Percentiles rank a stretch among this genome's conserved stretches.
Evolutionary conservation across 2,888 invertebrate species (phyloP).

Genomic region (Argynnis bischoffii): DNA sequence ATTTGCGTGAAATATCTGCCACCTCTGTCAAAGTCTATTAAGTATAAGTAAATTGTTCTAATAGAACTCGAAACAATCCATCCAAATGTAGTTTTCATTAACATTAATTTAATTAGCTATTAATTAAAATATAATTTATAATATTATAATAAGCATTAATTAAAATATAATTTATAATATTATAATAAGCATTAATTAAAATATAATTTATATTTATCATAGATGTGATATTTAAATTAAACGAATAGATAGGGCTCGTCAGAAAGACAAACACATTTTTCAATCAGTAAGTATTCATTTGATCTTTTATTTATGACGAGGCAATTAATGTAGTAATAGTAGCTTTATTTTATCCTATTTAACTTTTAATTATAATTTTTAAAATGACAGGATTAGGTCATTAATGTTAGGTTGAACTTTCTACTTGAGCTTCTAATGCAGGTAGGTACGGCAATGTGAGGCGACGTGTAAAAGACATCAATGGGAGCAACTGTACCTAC

Average conservation of each 20-base stretch:
- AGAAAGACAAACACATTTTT: too few species aligned
- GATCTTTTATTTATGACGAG: too few species aligned
- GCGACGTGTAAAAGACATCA: conserved; percentile 39
- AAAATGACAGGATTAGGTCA: too few species aligned
- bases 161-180: neutral
- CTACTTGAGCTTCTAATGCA: neutral
- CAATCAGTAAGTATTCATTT: too few species aligned
- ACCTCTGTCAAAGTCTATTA: too few species aligned
- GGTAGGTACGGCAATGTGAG: neutral
- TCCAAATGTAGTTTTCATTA: neutral
- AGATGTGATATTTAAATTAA: neutral
- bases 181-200: neutral
- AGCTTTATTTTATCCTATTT: too few species aligned
- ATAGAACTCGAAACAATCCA: neutral
- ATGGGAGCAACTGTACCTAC: conserved; percentile 26
- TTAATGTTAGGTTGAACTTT: too few species aligned
- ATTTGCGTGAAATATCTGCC: too few species aligned
- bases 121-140: neutral
- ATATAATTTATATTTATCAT: conserved; percentile 8
- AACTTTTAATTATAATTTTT: too few species aligned
- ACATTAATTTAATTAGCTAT: neutral
- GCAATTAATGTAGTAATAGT: too few species aligned
- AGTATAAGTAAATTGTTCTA: neutral
- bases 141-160: neutral
- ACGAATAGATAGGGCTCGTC: too few species aligned